These are phyloP conservation scores for Triops longicaudatus DNA, from an alignment of 1,140 invertebrate species.

Conservation along the genomic window DNA sequence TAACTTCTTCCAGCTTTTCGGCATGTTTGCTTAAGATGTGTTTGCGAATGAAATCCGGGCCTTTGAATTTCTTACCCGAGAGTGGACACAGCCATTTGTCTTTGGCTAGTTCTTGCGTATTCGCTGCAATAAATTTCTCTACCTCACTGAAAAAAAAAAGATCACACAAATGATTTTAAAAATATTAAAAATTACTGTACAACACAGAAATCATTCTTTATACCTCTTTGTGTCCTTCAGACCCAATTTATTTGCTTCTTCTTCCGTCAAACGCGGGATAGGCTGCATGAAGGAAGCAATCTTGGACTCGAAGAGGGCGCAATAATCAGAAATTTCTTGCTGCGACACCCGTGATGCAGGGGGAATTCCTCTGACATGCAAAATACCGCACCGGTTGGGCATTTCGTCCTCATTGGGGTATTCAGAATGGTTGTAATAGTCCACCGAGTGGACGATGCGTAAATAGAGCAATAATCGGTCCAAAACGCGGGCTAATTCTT, in stretches of 20 bases:
- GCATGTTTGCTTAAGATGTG: slow-evolving; percentile 96
- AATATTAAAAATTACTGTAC: background rate
- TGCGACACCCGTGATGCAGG: slow-evolving; percentile 65
- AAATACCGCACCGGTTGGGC: slow-evolving; percentile 97
- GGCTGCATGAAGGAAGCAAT: slow-evolving; percentile 76
- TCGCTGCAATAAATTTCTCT: slow-evolving; percentile 87
- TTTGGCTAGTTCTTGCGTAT: slow-evolving; percentile 89
- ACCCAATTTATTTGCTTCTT: slow-evolving; percentile 77
- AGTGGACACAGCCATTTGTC: slow-evolving; percentile 98
- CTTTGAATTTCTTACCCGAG: slow-evolving; percentile 98
- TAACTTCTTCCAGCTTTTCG: slow-evolving; percentile 94
- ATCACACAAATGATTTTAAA: slow-evolving; percentile 17
- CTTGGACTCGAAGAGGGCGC: slow-evolving; percentile 71
- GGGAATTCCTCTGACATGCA: slow-evolving; percentile 85
- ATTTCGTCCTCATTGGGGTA: slow-evolving; percentile 99
- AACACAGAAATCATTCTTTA: slow-evolving; percentile 32
- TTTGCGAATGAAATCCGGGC: slow-evolving; percentile 96
- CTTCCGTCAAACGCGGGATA: slow-evolving; percentile 55
- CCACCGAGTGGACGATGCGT: slow-evolving; percentile 93
- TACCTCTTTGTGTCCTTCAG: slow-evolving; percentile 73
- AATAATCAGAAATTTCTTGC: slow-evolving; percentile 66
- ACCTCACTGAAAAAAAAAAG: slow-evolving; percentile 53
- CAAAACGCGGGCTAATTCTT: slow-evolving; percentile 52
- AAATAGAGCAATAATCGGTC: slow-evolving; percentile 85
- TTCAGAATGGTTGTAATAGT: slow-evolving; percentile 98